Evolutionary conservation across 2,888 invertebrate species (phyloP), one percentile per base, ranked within the genome.

Genomic region (Agonum fuliginosum): DNA sequence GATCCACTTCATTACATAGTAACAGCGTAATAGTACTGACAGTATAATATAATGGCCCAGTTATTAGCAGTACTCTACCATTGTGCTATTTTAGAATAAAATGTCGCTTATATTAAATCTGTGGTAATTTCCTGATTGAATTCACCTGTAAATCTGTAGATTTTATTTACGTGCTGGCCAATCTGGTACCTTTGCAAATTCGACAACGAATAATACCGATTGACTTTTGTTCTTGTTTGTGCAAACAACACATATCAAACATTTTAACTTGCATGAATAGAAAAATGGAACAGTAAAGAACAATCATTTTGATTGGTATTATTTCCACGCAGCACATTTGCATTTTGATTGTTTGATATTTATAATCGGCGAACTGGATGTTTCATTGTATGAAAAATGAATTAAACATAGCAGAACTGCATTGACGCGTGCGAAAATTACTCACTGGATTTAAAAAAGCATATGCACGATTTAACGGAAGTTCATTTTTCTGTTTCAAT

Each of bases 331-430:
- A 71, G 17, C 20, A 22, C 34, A 30, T 51, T 51, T 71, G 27
- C 71, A 51, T 51, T 71, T 51, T 48, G 30, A 71, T 71, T 51
- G 71, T 30, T 70, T 51, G 67, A 20, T 67, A 67, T 67, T 67
- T 43, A 22, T 67, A 67, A 41, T 4, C 20, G 22, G 24, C 41
- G 43, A 19, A 37, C 19, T 37, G 41, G 6, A 41, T 41, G n/a
- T 30, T 27, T 37, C 67, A 67, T 10, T 19, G 65, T n/a, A 34
- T 14, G 37, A 20, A 22, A 54, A 67, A 67, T 41, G 37, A 67
- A 67, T 62, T 4, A 30, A 62, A 51, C 20, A 51, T 3, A 22
- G 22, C 10, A 51, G 12, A 51, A 51, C 22, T 51, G 51, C 27
- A 62, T 12, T 4, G 30, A 62, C 30, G 17, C 30, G 27, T 12